Conservation (phyloP, 2,888 invertebrate species). For the Diarsia brunnea region DNA sequence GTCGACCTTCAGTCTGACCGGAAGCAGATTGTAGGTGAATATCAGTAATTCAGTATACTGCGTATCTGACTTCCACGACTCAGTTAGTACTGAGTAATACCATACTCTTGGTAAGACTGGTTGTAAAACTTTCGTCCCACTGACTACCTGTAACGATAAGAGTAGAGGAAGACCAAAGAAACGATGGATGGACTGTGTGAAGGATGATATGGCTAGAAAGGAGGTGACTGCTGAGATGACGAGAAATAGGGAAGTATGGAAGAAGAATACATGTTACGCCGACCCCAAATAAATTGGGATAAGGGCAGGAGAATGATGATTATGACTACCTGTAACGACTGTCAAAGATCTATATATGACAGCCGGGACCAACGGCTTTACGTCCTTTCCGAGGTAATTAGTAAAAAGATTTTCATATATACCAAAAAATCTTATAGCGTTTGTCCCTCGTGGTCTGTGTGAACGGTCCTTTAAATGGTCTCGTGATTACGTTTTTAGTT, state of each 20-base stretch:
- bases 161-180: too few relatives aligned
- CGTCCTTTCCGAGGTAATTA: background rate
- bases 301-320: too few relatives aligned
- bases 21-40: background rate
- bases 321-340: background rate
- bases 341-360: background rate
- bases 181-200: too few relatives aligned
- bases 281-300: too few relatives aligned
- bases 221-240: too few relatives aligned
- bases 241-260: too few relatives aligned
- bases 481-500: slow-evolving; percentile 54
- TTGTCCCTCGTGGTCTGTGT: slow-evolving; percentile 1
- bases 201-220: too few relatives aligned
- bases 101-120: background rate
- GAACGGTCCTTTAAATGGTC: slow-evolving; percentile 12
- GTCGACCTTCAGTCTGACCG: background rate
- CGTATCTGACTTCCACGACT: background rate
- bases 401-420: too few relatives aligned
- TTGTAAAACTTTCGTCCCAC: background rate
- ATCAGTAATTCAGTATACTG: background rate
- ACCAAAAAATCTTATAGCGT: too few relatives aligned
- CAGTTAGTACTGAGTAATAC: background rate
- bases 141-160: background rate
- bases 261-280: too few relatives aligned
- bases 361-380: background rate